Percentiles rank a stretch among this genome's conserved stretches.
These are phyloP conservation scores for Vulpes vulpes DNA, from an alignment of 2,113 vertebrate genomes.

Conservation along the genomic window DNA sequence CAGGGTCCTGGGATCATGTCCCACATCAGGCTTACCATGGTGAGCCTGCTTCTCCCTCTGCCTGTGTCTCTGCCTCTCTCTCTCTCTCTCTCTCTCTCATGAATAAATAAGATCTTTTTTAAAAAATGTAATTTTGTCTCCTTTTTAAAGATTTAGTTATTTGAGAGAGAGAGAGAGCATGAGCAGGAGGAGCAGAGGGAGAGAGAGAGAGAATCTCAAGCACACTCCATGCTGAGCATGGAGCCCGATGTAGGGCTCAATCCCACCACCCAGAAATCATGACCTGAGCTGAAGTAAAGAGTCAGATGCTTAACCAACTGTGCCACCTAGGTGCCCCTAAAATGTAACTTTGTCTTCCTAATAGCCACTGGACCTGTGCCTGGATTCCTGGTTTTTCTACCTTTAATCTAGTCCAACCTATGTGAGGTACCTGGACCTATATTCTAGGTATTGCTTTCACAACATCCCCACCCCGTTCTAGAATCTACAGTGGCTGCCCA, in stretches of 20 bases:
- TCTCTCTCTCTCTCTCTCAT: too few species aligned
- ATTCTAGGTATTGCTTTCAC: neutral
- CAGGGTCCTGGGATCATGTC: too few species aligned
- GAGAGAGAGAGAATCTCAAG: neutral
- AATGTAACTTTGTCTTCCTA: neutral
- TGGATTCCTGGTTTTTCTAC: neutral
- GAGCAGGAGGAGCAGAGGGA: neutral
- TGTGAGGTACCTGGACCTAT: neutral
- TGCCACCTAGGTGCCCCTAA: neutral
- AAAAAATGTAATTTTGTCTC: neutral
- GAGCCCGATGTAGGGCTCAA: neutral
- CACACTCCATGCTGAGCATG: neutral
- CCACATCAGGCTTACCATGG: too few species aligned
- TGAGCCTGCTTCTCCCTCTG: too few species aligned
- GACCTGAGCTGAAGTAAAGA: neutral
- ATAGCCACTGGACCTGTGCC: neutral
- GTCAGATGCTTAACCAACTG: neutral
- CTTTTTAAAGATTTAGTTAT: neutral
- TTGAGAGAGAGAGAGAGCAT: neutral
- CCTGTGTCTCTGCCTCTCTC: too few species aligned
- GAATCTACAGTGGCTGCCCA: neutral
- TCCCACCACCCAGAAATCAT: neutral
- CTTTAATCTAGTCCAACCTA: neutral
- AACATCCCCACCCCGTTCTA: neutral
- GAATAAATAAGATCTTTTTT: too few species aligned